phyloP scores from a whole-genome alignment of 2,113 vertebrate species.

The Megaceryle torquata region DNA sequence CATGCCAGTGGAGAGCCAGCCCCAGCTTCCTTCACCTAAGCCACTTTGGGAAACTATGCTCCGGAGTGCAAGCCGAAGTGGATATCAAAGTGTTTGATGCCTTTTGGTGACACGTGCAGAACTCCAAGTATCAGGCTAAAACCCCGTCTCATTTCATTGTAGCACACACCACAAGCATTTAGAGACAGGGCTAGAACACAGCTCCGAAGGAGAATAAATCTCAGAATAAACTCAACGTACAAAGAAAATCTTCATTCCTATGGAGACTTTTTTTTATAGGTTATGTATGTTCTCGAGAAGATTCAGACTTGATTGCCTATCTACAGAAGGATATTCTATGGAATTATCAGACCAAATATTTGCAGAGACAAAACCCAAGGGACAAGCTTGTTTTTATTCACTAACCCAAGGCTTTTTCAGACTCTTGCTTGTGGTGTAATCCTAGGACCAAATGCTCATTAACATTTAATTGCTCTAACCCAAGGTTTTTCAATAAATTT shows the following conservation, averaged over 20 bases:
- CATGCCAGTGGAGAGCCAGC: rapidly evolving
- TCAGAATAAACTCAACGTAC: not conserved
- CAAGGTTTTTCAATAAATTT: not conserved
- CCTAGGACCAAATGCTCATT: not conserved
- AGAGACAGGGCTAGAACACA: not conserved
- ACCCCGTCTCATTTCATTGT: not conserved
- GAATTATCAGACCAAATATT: not conserved
- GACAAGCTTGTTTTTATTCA: not conserved
- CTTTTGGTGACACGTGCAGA: not conserved
- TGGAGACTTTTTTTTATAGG: not conserved
- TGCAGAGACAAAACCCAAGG: not conserved
- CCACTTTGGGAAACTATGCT: rapidly evolving
- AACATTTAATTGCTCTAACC: not conserved
- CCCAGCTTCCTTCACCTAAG: not conserved
- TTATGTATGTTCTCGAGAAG: not conserved
- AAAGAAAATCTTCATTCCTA: not conserved
- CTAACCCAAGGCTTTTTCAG: not conserved
- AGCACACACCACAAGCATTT: not conserved
- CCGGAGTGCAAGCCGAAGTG: not conserved
- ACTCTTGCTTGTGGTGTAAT: not conserved
- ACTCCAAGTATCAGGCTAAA: not conserved
- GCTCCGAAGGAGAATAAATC: not conserved
- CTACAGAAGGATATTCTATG: not conserved
- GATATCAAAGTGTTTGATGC: no score
- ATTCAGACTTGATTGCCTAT: no score